Percentiles rank a stretch among this genome's conserved stretches.
phyloP scores from a whole-genome alignment of 1,140 invertebrate genomes.

The Drosophila equinoxialis region DNA sequence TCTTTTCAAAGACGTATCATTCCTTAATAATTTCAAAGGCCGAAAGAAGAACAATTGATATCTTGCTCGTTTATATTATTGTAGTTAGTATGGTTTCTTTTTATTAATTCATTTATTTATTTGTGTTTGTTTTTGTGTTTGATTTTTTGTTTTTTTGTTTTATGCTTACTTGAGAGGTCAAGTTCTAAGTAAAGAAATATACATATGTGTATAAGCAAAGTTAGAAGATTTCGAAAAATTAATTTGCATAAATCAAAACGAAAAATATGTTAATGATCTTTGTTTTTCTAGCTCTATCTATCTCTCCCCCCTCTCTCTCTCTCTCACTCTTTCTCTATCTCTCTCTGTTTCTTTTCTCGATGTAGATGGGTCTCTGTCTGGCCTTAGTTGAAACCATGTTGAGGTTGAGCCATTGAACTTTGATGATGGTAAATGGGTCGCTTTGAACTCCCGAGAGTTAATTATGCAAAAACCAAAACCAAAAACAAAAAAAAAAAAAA shows the following conservation, averaged over 20 bases:
- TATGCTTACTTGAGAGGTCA: not conserved
- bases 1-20: too few species aligned
- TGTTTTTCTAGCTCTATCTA: not conserved
- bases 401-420: slow-evolving; percentile 54
- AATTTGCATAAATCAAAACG: slow-evolving; percentile 7
- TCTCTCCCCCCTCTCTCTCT: not conserved
- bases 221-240: slow-evolving; percentile 1
- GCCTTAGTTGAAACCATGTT: not conserved
- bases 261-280: slow-evolving; percentile 13
- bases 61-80: too few species aligned
- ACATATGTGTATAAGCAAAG: not conserved
- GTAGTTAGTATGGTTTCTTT: too few species aligned
- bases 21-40: too few species aligned
- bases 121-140: not conserved
- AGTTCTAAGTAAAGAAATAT: not conserved
- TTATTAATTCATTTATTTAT: too few species aligned
- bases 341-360: not conserved
- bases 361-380: slow-evolving; percentile 34
- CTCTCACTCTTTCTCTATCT: not conserved
- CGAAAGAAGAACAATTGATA: too few species aligned
- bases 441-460: slow-evolving; percentile 48
- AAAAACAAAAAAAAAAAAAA: slow-evolving; percentile 9
- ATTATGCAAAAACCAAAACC: slow-evolving; percentile 49
- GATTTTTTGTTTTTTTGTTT: not conserved
- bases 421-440: slow-evolving; percentile 44